Evolutionary conservation across 2,888 invertebrate genomes (phyloP).

Genomic region (Calameuta filiformis): DNA sequence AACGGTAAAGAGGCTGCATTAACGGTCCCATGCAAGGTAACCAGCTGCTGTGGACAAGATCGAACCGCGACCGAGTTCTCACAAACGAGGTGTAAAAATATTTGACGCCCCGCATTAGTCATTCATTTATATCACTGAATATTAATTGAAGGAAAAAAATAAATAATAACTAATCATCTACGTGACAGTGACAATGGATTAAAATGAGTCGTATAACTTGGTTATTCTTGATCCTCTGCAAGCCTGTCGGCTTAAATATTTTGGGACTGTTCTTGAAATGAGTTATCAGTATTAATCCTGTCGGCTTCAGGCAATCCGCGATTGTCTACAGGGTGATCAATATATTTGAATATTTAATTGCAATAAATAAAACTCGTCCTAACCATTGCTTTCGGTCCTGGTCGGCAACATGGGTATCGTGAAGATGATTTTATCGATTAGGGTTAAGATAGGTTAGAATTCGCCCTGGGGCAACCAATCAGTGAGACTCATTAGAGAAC

Average conservation of each 20-base stretch:
- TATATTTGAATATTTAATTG: not conserved
- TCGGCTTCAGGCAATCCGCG: not conserved
- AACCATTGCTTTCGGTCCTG: not conserved
- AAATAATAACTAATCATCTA: not conserved
- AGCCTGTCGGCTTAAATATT: not conserved
- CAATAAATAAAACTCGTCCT: not conserved
- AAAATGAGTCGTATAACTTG: not conserved
- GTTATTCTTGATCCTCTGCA: not conserved
- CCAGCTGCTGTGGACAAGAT: conserved; percentile 3
- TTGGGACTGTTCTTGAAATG: not conserved
- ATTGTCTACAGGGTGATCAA: not conserved
- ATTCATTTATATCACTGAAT: not conserved
- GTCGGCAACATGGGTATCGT: not conserved
- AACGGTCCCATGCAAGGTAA: conserved; percentile 28
- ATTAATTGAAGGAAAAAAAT: not conserved
- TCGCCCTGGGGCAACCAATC: not conserved
- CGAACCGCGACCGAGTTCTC: conserved; percentile 33
- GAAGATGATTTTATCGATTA: not conserved
- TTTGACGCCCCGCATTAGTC: not conserved
- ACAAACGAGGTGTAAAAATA: conserved; percentile 23
- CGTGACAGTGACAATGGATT: not conserved
- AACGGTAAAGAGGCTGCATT: conserved; percentile 39
- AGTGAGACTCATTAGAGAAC: not conserved
- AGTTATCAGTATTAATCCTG: not conserved
- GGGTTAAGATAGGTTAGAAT: not conserved